Evolutionary conservation across 2,113 vertebrate species (phyloP), one percentile per base, ranked within the genome.

Genomic region (Phrynosoma platyrhinos): DNA sequence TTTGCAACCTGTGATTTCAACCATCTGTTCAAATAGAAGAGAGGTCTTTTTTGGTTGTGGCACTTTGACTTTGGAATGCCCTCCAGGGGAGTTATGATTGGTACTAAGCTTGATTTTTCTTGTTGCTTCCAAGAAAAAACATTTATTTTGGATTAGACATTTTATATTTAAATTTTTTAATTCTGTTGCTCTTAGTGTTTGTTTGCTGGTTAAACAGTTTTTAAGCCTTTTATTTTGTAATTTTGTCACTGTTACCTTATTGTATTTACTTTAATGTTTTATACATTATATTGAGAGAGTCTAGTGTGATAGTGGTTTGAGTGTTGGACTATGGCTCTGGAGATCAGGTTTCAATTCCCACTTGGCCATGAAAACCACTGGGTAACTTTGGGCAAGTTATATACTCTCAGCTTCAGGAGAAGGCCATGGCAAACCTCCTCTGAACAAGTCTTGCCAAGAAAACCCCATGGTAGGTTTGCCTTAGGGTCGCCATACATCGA

Each of bases 1-100:
- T 81, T 83, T 32, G 20, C 3, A 1, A 89, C 87, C 85, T 79
- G 69, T 88, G 89, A 40, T 80, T 90, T 85, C 91, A 91, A 69
- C 62, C 18, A 13, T 14, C 47, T 87, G n/a, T 32, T 72, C 32
- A 32, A 72, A 72, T 4, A 36, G 16, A 18, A 72, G 8, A 72
- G 32, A 72, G 71, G n/a, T n/a, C 71, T 72, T 72, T 72, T 6
- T 36, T 32, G 58, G 58, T 62, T 14, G 58, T 62, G 18, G 58
- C 14, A 62, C 58, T 2, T 62, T 62, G 58, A 62, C 14, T 36
- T 72, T 72, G 12, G 71, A 72, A 72, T 16, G 71, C n/a, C 14
- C 71, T 72, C 47, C 47, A 47, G 5, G 47, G 4, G 47, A 47
- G 47, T 47, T 47, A 47, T 47, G 47, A 47, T 47, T 62, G 55